Base-by-base conservation (phyloP, 2,888 invertebrate species). In the Drosophila nr. perissopoda region DNA sequence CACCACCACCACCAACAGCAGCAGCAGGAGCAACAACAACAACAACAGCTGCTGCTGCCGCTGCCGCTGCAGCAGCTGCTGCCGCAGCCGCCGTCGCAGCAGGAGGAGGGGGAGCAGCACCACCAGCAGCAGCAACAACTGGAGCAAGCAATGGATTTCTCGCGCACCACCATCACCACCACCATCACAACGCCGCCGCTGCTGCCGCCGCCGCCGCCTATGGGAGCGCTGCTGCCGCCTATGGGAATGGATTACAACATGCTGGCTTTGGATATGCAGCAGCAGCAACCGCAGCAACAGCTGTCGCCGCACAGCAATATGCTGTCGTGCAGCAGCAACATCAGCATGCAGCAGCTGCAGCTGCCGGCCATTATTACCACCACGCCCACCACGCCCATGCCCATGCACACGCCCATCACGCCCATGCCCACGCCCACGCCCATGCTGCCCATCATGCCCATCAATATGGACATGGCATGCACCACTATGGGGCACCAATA, bases 321-420 rank as follows among this genome's bases (percentile, higher is more conserved):
- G 89, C 83, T 75, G 78, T 83, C 78, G 79, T 76, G 76, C 84
- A 82, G 74, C 88, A 87, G 61, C 89, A 57, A 42, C 57, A 89
- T 58, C 85, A 86, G 80, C 90, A 86, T 71, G 82, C 89, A 77
- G 80, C 83, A 80, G 72, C 80, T 80, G 82, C 81, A 78, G 83
- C 83, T 72, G 83, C 89, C 76, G 80, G 83, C 69, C 87, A 89
- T 82, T 89, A 89, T 75, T 95, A 94, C 94, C 94, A 94, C 94
- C 91, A 85, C 87, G 53, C 70, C 61, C 89, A 84, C 53, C 82
- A 82, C 49, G 64, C 63, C 40, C 77, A 76, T 48, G 68, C 83
- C 58, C 82, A 82, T 59, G 48, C 67, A 73, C 67, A 77, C 51
- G 65, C 73, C 54, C 56, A 64, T 56, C 87, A 83, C 64, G 56